Percentiles rank a stretch among this genome's conserved stretches.
phyloP scores from a whole-genome alignment of 1,140 invertebrate genomes.

The Pseudomyrmex gracilis region DNA sequence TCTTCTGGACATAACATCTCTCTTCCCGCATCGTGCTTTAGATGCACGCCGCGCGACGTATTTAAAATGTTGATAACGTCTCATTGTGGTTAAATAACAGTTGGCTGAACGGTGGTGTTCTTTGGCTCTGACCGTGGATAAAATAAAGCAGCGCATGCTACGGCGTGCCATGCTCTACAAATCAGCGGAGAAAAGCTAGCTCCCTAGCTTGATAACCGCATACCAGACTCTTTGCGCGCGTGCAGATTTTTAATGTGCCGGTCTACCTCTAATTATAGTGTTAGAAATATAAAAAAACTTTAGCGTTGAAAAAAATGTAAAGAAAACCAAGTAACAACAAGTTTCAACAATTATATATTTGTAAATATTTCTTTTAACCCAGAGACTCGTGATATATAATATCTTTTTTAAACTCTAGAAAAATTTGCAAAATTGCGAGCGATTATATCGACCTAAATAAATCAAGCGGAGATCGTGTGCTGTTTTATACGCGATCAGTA shows the following conservation, averaged over 20 bases:
- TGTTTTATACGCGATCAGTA: too few relatives aligned
- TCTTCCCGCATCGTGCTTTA: conserved; percentile 5
- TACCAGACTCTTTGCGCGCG: neutral
- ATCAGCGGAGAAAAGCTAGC: conserved; percentile 74
- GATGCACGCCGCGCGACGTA: conserved; percentile 1
- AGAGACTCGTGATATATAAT: too few relatives aligned
- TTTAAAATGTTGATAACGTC: conserved; percentile 60
- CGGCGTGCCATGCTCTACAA: conserved; percentile 77
- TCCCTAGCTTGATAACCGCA: conserved; percentile 36
- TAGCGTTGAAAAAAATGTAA: conserved; percentile 11
- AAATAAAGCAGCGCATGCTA: conserved; percentile 65
- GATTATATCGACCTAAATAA: neutral
- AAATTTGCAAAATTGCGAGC: neutral
- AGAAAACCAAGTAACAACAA: neutral
- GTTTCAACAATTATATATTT: too few relatives aligned
- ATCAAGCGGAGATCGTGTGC: conserved; percentile 5
- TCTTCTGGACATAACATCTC: neutral
- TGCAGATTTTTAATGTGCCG: conserved; percentile 13
- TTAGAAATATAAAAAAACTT: neutral
- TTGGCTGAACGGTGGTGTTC: conserved; percentile 28
- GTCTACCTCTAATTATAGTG: neutral
- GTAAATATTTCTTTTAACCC: too few relatives aligned
- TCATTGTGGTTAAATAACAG: conserved; percentile 60
- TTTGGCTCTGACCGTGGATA: conserved; percentile 69
- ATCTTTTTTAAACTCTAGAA: neutral